phyloP scores from a whole-genome alignment of 2,888 invertebrate species.

The Marasmarcha lunaedactyla region DNA sequence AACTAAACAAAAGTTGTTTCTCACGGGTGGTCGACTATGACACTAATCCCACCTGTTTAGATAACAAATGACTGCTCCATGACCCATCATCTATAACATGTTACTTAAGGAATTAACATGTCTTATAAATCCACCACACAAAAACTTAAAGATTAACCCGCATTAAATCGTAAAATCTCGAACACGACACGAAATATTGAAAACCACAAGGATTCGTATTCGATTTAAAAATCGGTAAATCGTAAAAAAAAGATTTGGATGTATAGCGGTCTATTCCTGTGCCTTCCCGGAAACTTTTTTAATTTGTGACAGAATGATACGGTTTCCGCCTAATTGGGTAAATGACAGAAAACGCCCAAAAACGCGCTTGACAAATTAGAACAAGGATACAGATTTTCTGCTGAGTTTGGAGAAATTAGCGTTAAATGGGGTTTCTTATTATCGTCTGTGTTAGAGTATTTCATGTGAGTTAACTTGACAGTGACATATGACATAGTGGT shows the following conservation, averaged over 20 bases:
- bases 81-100: not conserved
- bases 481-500: no score
- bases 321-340: constrained; percentile 48
- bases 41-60: constrained; percentile 41
- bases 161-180: not conserved
- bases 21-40: constrained; percentile 38
- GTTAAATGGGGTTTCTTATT: not conserved
- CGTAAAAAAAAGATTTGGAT: not conserved
- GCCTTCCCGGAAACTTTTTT: constrained; percentile 19
- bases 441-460: no score
- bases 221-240: not conserved
- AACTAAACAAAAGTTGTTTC: no score
- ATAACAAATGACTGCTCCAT: constrained; percentile 38
- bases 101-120: not conserved
- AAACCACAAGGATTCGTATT: not conserved
- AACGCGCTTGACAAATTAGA: constrained; percentile 15
- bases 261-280: not conserved
- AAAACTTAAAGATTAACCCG: not conserved
- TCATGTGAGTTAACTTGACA: no score
- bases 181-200: not conserved
- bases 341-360: constrained; percentile 52
- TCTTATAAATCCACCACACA: not conserved
- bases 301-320: constrained; percentile 49
- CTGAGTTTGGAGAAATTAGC: no score
- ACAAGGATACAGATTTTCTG: not conserved